Evolutionary conservation across 1,140 invertebrate genomes (phyloP).

Genomic region (Drosophila punjabiensis): DNA sequence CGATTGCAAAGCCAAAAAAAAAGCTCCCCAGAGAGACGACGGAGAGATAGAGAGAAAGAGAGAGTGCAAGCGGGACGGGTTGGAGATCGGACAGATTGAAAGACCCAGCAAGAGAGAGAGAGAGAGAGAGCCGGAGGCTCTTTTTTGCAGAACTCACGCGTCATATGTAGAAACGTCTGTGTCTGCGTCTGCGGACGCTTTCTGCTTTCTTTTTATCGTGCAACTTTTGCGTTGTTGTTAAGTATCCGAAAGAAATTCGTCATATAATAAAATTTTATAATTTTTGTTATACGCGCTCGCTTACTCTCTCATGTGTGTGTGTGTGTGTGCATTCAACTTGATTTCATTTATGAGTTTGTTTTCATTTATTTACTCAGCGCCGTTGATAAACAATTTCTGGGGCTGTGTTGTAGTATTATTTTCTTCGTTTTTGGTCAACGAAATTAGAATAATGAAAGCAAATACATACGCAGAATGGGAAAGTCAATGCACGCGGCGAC

Average conservation of each 20-base stretch:
- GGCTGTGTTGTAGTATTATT: constrained; percentile 32
- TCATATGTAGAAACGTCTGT: constrained; percentile 75
- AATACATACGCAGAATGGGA: constrained; percentile 63
- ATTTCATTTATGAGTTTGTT: constrained; percentile 75
- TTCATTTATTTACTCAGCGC: constrained; percentile 44
- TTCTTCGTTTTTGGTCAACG: constrained; percentile 45
- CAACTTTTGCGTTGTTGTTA: constrained; percentile 71
- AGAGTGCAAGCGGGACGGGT: constrained; percentile 1
- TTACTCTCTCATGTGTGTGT: not conserved
- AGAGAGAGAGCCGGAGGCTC: constrained; percentile 18
- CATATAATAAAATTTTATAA: constrained; percentile 68
- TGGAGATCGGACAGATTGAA: constrained; percentile 21
- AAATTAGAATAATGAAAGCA: constrained; percentile 73
- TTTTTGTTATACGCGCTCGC: constrained; percentile 41
- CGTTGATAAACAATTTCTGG: constrained; percentile 63
- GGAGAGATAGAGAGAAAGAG: constrained; percentile 27
- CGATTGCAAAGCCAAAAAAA: constrained; percentile 76
- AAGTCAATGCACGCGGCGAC: constrained; percentile 77
- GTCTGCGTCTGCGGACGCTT: constrained; percentile 67
- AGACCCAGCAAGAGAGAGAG: constrained; percentile 1
- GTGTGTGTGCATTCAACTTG: constrained; percentile 62
- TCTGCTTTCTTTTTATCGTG: constrained; percentile 80
- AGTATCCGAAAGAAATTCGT: constrained; percentile 74
- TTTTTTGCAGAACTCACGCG: constrained; percentile 74
- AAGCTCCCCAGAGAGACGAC: constrained; percentile 53